Percentiles rank a stretch among this genome's conserved stretches.
phyloP scores from a whole-genome alignment of 1,140 invertebrate genomes.

The Lerema accius region DNA sequence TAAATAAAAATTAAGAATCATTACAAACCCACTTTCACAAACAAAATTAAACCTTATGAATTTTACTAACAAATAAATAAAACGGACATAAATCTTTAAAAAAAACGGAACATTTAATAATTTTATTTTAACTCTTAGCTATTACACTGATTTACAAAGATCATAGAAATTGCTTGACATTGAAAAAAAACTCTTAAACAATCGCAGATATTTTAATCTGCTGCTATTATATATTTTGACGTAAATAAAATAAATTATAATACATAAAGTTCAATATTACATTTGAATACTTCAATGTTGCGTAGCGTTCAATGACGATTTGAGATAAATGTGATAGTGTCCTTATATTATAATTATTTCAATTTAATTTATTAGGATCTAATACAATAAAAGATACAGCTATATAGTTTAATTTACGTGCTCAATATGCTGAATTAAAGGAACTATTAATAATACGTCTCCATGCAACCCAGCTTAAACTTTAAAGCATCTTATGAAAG shows the following conservation, averaged over 20 bases:
- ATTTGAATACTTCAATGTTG: too few species aligned
- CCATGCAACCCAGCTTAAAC: neutral
- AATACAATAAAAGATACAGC: neutral
- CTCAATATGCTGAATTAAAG: neutral
- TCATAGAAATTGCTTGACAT: neutral
- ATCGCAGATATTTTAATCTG: neutral
- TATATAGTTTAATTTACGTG: neutral
- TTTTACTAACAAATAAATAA: constrained; percentile 65
- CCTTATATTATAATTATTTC: too few species aligned
- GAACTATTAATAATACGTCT: neutral
- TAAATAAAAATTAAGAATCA: constrained; percentile 29
- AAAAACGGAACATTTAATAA: constrained; percentile 51
- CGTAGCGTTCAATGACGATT: too few species aligned
- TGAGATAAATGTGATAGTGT: too few species aligned
- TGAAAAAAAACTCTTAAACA: neutral
- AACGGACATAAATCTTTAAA: constrained; percentile 55
- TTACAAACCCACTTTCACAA: constrained; percentile 23
- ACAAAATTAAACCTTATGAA: constrained; percentile 37
- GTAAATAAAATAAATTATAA: too few species aligned
- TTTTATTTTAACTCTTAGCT: constrained; percentile 23
- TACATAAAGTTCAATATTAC: too few species aligned
- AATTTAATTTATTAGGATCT: neutral
- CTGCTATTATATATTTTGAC: too few species aligned
- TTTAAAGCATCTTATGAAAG: neutral
- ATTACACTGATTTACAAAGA: constrained; percentile 32